A percentile compares a stretch with the other conserved stretches of the same genome.
Evolutionary conservation across 2,113 vertebrate species (phyloP).

Genomic region (Trinectes maculatus): DNA sequence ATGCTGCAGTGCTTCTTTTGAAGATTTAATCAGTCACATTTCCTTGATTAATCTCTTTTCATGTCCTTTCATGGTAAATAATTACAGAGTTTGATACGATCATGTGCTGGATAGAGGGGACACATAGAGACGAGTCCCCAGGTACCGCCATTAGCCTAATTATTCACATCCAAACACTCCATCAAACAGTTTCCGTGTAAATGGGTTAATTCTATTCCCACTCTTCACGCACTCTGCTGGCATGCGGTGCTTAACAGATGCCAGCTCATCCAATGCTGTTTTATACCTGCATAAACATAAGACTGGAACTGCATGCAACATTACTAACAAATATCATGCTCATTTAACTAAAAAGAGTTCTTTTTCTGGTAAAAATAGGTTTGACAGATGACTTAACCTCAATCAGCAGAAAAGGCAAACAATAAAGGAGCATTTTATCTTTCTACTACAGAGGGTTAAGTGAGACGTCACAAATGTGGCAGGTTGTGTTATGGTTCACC

Average conservation of each 20-base stretch:
- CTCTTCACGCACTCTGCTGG: slow-evolving; percentile 26
- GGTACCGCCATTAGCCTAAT: slow-evolving; percentile 74
- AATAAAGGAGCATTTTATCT: not conserved
- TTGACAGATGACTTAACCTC: slow-evolving; percentile 2
- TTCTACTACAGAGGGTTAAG: not conserved
- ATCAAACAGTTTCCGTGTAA: slow-evolving; percentile 68
- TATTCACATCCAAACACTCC: slow-evolving; percentile 64
- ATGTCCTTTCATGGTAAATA: slow-evolving; percentile 64
- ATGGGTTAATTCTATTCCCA: slow-evolving; percentile 68
- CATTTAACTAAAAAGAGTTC: too few relatives aligned
- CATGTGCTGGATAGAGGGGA: slow-evolving; percentile 33
- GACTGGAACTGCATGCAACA: not conserved
- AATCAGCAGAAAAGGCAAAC: not conserved
- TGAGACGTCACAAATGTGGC: too few relatives aligned
- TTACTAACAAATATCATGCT: not conserved
- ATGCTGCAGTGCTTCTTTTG: slow-evolving; percentile 55
- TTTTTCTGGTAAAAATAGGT: not conserved
- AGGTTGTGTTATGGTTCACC: slow-evolving; percentile 39
- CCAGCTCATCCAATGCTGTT: slow-evolving; percentile 9
- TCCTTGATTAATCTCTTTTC: slow-evolving; percentile 67
- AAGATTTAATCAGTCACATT: slow-evolving; percentile 69
- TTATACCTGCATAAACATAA: not conserved
- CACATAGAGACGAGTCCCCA: slow-evolving; percentile 60
- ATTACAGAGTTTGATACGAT: slow-evolving; percentile 54
- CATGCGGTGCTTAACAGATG: slow-evolving; percentile 8